Conservation (phyloP, 2,888 invertebrate genomes). For the Zaprionus bogoriensis region DNA sequence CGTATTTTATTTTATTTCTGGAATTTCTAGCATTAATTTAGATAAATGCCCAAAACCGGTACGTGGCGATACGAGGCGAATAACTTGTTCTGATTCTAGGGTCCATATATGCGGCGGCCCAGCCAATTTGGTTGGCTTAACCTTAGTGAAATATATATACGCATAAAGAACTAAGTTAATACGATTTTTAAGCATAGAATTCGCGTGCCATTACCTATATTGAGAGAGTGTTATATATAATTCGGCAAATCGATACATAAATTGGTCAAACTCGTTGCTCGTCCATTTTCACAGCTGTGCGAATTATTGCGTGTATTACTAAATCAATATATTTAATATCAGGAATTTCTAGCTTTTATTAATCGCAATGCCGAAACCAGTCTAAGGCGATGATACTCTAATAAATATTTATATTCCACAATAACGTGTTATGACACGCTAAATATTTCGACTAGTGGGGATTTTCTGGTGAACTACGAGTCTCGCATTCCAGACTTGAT, state of each 20-base stretch:
- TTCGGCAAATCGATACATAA: constrained; percentile 14
- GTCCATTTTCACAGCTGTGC: constrained; percentile 31
- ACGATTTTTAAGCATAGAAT: background rate
- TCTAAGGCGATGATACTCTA: constrained; percentile 32
- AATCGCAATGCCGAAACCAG: constrained; percentile 29
- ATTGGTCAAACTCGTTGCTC: constrained; percentile 22
- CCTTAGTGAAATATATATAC: background rate
- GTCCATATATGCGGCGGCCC: constrained; percentile 5
- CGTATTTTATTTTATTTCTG: constrained; percentile 37
- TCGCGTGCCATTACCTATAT: constrained; percentile 26
- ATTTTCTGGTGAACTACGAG: background rate
- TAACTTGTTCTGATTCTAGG: constrained; percentile 36
- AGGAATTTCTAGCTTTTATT: constrained; percentile 45
- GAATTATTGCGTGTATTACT: constrained; percentile 15
- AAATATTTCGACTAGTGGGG: background rate
- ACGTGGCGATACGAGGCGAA: constrained; percentile 4
- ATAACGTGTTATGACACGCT: constrained; percentile 25
- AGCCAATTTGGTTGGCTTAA: background rate
- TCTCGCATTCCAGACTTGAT: background rate
- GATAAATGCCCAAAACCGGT: constrained; percentile 43
- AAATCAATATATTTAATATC: constrained; percentile 30
- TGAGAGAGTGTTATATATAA: background rate
- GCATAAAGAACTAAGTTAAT: background rate
- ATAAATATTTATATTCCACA: constrained; percentile 35
- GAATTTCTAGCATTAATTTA: constrained; percentile 48